These are phyloP conservation scores for Drosophila neotestacea DNA, from an alignment of 2,888 invertebrate genomes.

Conservation along the genomic window DNA sequence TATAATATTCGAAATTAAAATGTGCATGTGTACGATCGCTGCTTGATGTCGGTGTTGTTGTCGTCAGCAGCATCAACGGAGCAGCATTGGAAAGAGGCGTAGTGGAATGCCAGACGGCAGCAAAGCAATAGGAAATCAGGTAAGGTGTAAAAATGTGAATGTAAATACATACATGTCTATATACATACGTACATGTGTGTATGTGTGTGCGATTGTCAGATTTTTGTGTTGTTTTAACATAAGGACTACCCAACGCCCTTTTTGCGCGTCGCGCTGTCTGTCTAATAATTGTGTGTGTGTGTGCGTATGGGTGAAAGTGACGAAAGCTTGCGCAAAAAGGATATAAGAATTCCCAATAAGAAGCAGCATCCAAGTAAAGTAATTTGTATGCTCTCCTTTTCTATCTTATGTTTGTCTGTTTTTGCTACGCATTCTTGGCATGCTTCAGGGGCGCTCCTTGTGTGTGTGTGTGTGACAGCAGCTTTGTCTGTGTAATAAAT, in stretches of 20 bases:
- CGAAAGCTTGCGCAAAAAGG: conserved; percentile 63
- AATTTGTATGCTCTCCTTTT: conserved; percentile 20
- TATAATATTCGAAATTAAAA: conserved; percentile 62
- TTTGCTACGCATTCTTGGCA: conserved; percentile 29
- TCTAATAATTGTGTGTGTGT: conserved; percentile 30
- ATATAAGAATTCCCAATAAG: conserved; percentile 57
- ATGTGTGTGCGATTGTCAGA: conserved; percentile 23
- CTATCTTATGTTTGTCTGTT: conserved; percentile 11
- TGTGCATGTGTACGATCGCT: conserved; percentile 68
- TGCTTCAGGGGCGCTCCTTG: conserved; percentile 39
- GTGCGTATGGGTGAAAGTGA: conserved; percentile 65
- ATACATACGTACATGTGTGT: conserved; percentile 7
- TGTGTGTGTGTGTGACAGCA: conserved; percentile 11
- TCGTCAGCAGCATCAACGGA: conserved; percentile 40
- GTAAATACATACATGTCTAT: conserved; percentile 10
- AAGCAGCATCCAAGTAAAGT: conserved; percentile 28
- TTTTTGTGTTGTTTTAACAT: conserved; percentile 38
- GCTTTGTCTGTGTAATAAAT: conserved; percentile 15
- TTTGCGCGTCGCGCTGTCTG: conserved; percentile 74
- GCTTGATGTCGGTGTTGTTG: conserved; percentile 57
- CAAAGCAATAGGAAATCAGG: conserved; percentile 64
- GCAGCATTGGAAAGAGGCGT: conserved; percentile 53
- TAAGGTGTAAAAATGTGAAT: conserved; percentile 49
- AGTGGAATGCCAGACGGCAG: conserved; percentile 61
- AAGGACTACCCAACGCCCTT: conserved; percentile 72